Evolutionary conservation across 2,888 invertebrate genomes (phyloP).

Genomic region (Lasioglossum oenotherae): DNA sequence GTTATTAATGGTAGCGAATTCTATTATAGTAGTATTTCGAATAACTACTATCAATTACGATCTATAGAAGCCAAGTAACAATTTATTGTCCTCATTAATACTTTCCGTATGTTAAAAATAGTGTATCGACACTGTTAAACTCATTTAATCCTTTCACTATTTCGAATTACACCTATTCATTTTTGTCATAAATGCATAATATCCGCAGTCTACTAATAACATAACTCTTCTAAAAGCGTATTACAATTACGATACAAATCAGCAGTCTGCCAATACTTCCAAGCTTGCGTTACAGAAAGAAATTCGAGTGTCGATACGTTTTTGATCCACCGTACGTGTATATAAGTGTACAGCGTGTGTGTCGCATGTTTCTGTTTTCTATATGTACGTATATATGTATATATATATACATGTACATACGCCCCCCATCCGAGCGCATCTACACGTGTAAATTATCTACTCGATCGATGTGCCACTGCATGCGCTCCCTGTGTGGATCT

Average conservation of each 20-base stretch:
- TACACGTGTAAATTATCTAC: conserved; percentile 1
- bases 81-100: too few species aligned
- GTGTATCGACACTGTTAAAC: too few species aligned
- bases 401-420: conserved; percentile 12
- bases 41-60: too few species aligned
- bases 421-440: neutral
- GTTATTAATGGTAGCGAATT: neutral
- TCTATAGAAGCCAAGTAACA: too few species aligned
- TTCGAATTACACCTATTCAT: too few species aligned
- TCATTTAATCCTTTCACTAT: too few species aligned
- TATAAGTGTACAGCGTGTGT: conserved; percentile 62
- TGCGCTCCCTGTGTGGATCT: conserved; percentile 18
- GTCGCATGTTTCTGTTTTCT: conserved; percentile 60
- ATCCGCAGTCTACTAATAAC: too few species aligned
- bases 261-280: neutral
- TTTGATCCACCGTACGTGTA: conserved; percentile 4
- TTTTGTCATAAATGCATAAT: too few species aligned
- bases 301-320: conserved; percentile 2
- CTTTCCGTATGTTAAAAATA: too few species aligned
- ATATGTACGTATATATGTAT: conserved; percentile 27
- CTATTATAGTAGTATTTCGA: too few species aligned
- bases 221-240: neutral
- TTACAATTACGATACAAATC: neutral
- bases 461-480: conserved; percentile 52
- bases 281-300: neutral